Percentiles rank a stretch among this genome's conserved stretches.
These are phyloP conservation scores for Anas platyrhynchos DNA, from an alignment of 2,113 vertebrate species.

Conservation along the genomic window DNA sequence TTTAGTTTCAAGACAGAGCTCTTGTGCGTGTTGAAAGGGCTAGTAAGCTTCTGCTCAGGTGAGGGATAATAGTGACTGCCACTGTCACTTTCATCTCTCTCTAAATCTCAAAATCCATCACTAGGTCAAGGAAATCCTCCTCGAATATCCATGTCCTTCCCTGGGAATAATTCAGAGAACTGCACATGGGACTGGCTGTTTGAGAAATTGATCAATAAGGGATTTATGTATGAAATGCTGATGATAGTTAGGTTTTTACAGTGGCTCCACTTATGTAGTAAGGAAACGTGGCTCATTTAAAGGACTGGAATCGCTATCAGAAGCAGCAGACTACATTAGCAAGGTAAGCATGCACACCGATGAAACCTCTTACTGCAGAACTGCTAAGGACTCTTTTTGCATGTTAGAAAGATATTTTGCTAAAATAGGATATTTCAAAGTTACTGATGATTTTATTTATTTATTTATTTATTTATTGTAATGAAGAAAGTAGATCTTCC, in stretches of 20 bases:
- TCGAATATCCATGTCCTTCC: conserved; percentile 36
- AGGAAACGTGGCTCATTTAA: conserved; percentile 50
- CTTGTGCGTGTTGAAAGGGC: conserved; percentile 19
- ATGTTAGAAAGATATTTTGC: not conserved
- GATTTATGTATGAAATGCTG: conserved; percentile 22
- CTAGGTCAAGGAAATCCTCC: conserved; percentile 71
- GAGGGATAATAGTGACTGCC: conserved; percentile 72
- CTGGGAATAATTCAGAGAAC: conserved; percentile 57
- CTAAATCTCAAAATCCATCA: conserved; percentile 82
- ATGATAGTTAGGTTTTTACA: conserved; percentile 22
- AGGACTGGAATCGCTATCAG: not conserved
- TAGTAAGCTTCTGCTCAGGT: conserved; percentile 65
- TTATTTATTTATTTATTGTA: not conserved
- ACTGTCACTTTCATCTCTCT: conserved; percentile 73
- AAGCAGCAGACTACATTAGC: conserved; percentile 16
- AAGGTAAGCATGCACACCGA: conserved; percentile 57
- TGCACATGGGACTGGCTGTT: not conserved
- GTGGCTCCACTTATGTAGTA: not conserved
- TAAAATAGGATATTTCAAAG: not conserved
- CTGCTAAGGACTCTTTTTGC: not conserved
- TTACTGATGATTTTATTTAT: not conserved
- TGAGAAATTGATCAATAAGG: not conserved
- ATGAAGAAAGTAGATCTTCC: not conserved
- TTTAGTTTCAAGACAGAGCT: not conserved
- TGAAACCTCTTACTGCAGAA: not conserved